These are phyloP conservation scores for Acropora yongei DNA, from an alignment of 64 coral and sea anemone species.

Conservation along the genomic window DNA sequence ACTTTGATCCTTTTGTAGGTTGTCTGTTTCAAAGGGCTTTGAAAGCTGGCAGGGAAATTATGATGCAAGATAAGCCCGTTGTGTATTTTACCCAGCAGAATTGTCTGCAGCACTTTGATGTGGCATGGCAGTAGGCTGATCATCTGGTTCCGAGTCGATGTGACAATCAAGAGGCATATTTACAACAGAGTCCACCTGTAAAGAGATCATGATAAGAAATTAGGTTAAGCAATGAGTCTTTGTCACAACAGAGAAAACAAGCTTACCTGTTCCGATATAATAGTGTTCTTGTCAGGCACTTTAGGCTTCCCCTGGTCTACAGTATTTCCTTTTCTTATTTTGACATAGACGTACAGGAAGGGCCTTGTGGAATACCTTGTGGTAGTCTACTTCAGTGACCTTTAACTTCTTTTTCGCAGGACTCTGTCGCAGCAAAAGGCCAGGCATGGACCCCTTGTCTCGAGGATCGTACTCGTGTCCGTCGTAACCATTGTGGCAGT, in stretches of 20 bases:
- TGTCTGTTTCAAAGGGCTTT: background rate
- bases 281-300: too few species aligned
- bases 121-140: background rate
- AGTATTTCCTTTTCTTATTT: background rate
- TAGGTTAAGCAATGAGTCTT: background rate
- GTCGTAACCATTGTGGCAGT: background rate
- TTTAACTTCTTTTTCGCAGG: slow-evolving; percentile 16
- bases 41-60: background rate
- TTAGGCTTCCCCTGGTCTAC: too few species aligned
- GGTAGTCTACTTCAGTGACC: slow-evolving; percentile 14
- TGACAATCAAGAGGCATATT: slow-evolving; percentile 6
- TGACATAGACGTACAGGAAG: slow-evolving; percentile 25
- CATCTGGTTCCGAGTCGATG: slow-evolving; percentile 10
- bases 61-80: background rate
- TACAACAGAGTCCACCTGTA: slow-evolving; percentile 10
- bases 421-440: slow-evolving; percentile 3
- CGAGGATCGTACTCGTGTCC: background rate
- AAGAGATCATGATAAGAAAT: background rate
- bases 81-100: background rate
- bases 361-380: slow-evolving; percentile 40
- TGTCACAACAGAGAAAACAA: background rate
- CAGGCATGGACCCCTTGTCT: too few species aligned
- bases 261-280: too few species aligned
- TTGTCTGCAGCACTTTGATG: background rate
- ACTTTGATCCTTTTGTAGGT: background rate